A percentile compares a stretch with the other conserved stretches of the same genome.
phyloP scores from a whole-genome alignment of 1,140 invertebrate genomes.

The Asbolus verrucosus region DNA sequence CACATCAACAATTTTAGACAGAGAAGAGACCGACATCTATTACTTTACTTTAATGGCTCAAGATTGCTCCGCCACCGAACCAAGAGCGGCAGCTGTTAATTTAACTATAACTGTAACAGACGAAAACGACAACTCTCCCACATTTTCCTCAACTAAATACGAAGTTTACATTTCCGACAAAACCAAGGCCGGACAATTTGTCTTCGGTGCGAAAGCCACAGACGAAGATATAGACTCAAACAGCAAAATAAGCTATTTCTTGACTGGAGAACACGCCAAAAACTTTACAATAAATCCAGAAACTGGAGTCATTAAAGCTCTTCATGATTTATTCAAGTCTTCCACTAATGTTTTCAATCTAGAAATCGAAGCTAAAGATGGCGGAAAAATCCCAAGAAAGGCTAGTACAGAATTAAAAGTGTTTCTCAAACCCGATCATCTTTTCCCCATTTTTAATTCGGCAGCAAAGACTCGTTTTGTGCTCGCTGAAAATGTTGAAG shows the following conservation, averaged over 20 bases:
- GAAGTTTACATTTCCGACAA: conserved; percentile 84
- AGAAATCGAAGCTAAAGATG: conserved; percentile 79
- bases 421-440: conserved; percentile 75
- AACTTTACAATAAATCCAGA: conserved; percentile 81
- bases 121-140: conserved; percentile 89
- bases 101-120: conserved; percentile 84
- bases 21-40: conserved; percentile 82
- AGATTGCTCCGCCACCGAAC: conserved; percentile 87
- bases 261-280: conserved; percentile 81
- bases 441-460: conserved; percentile 81
- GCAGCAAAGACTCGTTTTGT: conserved; percentile 78
- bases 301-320: conserved; percentile 86
- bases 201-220: conserved; percentile 86
- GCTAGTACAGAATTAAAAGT: conserved; percentile 78
- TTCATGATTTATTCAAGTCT: conserved; percentile 68
- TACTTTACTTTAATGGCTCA: conserved; percentile 86
- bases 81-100: conserved; percentile 81
- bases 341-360: conserved; percentile 74
- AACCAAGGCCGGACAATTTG: conserved; percentile 81
- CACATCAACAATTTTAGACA: conserved; percentile 79
- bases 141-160: conserved; percentile 78
- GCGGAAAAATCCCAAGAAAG: conserved; percentile 72
- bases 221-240: conserved; percentile 86
- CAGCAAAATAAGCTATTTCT: conserved; percentile 80
- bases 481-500: conserved; percentile 81